These are phyloP conservation scores for Sesia apiformis DNA, from an alignment of 2,888 invertebrate species.

Conservation along the genomic window DNA sequence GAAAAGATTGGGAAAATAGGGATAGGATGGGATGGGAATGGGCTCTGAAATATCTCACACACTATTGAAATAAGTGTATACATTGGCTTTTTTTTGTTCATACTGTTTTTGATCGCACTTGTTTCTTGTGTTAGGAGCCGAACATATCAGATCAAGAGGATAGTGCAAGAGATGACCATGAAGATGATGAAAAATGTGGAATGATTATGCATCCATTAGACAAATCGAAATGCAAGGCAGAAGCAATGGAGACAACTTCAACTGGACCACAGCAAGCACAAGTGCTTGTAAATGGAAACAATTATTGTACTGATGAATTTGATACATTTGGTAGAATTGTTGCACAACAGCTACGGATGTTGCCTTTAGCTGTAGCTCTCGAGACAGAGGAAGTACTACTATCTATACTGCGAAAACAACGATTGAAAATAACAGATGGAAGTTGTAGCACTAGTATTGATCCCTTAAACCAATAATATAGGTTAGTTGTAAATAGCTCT, in stretches of 20 bases:
- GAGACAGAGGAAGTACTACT: conserved; percentile 12
- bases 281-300: background rate
- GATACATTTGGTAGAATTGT: conserved; percentile 14
- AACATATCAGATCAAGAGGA: background rate
- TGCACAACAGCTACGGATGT: conserved; percentile 13
- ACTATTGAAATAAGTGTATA: no score
- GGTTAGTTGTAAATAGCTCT: no score
- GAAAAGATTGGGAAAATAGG: no score
- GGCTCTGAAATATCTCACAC: no score
- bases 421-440: conserved; percentile 16
- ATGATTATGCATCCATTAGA: no score
- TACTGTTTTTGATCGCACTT: background rate
- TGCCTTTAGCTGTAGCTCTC: conserved; percentile 13
- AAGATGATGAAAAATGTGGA: background rate
- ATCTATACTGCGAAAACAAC: conserved; percentile 5
- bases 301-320: conserved; percentile 9
- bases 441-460: background rate
- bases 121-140: background rate
- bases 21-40: no score
- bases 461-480: background rate
- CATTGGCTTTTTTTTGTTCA: no score
- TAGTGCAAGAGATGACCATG: background rate
- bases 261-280: background rate
- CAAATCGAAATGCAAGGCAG: no score
- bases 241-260: background rate